These are phyloP conservation scores for Ahaetulla prasina DNA, from an alignment of 2,113 vertebrate species.

Conservation along the genomic window DNA sequence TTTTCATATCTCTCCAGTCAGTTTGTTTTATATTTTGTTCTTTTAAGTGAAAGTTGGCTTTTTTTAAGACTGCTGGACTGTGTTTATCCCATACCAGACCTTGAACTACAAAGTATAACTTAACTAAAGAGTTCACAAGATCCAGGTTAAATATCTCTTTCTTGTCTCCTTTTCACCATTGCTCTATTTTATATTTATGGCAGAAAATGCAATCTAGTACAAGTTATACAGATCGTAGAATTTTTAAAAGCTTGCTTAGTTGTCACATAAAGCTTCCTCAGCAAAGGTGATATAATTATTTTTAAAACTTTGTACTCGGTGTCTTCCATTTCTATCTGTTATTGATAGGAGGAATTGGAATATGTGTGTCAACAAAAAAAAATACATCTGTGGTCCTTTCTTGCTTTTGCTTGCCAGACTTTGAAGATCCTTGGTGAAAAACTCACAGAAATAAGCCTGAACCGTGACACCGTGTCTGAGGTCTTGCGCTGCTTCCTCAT, in stretches of 20 bases:
- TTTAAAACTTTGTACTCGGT: not conserved
- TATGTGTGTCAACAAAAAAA: not conserved
- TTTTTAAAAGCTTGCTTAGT: not conserved
- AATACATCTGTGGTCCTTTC: not conserved
- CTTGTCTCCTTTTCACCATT: not conserved
- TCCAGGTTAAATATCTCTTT: not conserved
- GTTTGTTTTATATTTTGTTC: not conserved
- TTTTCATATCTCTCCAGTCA: not conserved
- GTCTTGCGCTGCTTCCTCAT: constrained; percentile 88
- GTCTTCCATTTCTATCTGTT: not conserved
- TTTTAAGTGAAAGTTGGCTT: not conserved
- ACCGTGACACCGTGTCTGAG: constrained; percentile 86
- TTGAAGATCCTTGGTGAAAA: constrained; percentile 94
- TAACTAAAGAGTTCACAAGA: not conserved
- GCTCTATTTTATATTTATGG: not conserved
- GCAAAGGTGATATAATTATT: not conserved
- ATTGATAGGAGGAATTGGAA: not conserved
- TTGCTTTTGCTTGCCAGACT: constrained; percentile 67
- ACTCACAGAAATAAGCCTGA: constrained; percentile 85
- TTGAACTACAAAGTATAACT: too few species aligned
- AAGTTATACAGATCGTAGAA: not conserved
- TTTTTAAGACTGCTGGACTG: not conserved
- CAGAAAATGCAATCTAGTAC: not conserved
- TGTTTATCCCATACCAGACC: not conserved
- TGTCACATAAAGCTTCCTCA: not conserved